These are phyloP conservation scores for Ceuthmochares aereus DNA, from an alignment of 2,113 vertebrate genomes.

Conservation along the genomic window DNA sequence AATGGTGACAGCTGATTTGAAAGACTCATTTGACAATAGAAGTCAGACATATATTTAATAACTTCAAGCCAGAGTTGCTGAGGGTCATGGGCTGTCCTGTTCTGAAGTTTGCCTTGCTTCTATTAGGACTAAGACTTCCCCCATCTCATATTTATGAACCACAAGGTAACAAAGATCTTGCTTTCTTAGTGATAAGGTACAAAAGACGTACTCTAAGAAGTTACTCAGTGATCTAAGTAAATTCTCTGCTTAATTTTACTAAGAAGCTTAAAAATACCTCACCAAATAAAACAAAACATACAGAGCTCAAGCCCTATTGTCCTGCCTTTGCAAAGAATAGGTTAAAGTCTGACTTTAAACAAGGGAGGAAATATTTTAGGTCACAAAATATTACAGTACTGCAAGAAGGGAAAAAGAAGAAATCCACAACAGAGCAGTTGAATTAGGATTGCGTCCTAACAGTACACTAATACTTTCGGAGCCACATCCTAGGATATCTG, in stretches of 20 bases:
- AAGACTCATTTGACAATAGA: background rate
- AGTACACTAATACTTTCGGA: background rate
- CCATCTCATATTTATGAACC: background rate
- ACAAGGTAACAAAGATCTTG: background rate
- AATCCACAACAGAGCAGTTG: too few species aligned
- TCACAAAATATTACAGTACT: background rate
- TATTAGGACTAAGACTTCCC: background rate
- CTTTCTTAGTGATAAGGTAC: background rate
- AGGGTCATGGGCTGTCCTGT: background rate
- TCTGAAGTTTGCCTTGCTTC: background rate
- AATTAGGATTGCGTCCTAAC: background rate
- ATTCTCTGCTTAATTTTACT: background rate
- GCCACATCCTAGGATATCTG: background rate
- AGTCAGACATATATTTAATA: background rate
- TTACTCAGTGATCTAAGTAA: background rate
- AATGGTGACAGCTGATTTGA: background rate
- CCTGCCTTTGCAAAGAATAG: background rate
- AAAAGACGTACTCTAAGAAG: background rate
- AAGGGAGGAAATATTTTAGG: background rate
- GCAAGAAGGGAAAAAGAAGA: background rate
- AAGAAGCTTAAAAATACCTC: background rate
- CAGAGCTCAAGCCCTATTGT: background rate
- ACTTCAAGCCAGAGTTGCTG: background rate
- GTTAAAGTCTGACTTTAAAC: background rate
- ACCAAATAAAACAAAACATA: background rate